Base-by-base conservation (phyloP, 2,113 vertebrate genomes). In the Anarhynchus alexandrinus region DNA sequence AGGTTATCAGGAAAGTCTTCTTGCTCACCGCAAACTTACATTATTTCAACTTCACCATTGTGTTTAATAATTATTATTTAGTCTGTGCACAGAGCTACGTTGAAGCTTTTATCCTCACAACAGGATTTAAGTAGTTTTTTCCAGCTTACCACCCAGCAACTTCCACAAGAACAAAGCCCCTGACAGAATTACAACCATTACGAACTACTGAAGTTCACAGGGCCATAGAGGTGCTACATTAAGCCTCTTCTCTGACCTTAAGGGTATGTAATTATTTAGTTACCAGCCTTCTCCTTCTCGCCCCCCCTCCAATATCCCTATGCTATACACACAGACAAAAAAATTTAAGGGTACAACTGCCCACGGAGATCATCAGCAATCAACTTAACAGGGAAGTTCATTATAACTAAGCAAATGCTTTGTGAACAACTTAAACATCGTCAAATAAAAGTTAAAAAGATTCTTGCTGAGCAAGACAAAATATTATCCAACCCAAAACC, bases 261-360 rank as follows among this genome's bases (percentile, higher is more conserved):
- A 80, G 1, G 8, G 9, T 32, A 19, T 15, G 36, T 47, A 45
- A 59, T 15, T 71, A 62, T 17, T 43, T 36, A 10, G 45, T 30
- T 11, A 66, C 6, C 29, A 52, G 29, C 21, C 49, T 34, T 23
- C 17, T 40, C 21, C 25, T 36, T 17, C 43, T 58, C 5, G 5
- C 9, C 7, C 2, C 12, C 6, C 7, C 11, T 43, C 15, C 69
- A 42, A 34, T 3, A 67, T 20, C 8, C 7, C 26, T 34, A 23
- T 0, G 2, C 4, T n/a, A 58, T 1, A 36, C 2, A 38, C 23
- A 55, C 0, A 25, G 16, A 25, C 23, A 22, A 45, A 51, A 55
- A 26, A n/a, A 18, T 2, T 13, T 29, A 55, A 40, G 32, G 21
- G 14, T n/a, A 64, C 21, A 80, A 12, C 15, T 15, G 18, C 19